Conservation (phyloP, 37 sponge, comb jelly and placozoan genomes). For the Mnemiopsis leidyi region DNA sequence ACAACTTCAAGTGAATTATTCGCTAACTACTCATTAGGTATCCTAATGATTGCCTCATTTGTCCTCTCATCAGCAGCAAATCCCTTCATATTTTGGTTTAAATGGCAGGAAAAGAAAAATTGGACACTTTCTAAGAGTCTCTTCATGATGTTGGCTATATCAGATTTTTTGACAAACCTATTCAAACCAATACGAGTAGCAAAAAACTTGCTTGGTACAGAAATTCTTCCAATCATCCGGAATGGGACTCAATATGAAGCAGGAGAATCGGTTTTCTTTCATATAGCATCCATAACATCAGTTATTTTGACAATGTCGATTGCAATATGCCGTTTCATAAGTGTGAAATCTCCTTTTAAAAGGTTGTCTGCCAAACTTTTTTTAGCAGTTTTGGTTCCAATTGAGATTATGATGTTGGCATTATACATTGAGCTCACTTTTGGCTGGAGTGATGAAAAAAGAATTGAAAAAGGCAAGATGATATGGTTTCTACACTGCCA, state of each 20-base stretch:
- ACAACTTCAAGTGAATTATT: neutral
- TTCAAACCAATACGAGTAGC: neutral
- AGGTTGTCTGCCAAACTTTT: neutral
- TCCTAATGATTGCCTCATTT: neutral
- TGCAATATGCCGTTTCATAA: neutral
- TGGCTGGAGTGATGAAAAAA: neutral
- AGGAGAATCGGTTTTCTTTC: neutral
- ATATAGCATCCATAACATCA: neutral
- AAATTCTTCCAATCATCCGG: neutral
- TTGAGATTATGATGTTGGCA: neutral
- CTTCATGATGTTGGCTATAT: neutral
- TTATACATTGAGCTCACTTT: neutral
- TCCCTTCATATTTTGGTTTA: neutral
- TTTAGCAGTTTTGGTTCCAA: neutral
- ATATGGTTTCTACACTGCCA: neutral
- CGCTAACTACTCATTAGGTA: neutral
- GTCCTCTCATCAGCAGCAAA: neutral
- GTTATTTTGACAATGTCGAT: neutral
- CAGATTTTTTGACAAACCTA: neutral
- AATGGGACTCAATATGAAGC: neutral
- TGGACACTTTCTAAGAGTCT: neutral
- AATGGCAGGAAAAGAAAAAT: neutral
- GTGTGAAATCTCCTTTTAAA: neutral
- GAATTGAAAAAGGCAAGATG: neutral
- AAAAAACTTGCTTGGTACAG: neutral